Evolutionary conservation across 2,797 vertebrate genomes (phyloP), one percentile per base, ranked within the genome.

Genomic region (Cynopterus sphinx): DNA sequence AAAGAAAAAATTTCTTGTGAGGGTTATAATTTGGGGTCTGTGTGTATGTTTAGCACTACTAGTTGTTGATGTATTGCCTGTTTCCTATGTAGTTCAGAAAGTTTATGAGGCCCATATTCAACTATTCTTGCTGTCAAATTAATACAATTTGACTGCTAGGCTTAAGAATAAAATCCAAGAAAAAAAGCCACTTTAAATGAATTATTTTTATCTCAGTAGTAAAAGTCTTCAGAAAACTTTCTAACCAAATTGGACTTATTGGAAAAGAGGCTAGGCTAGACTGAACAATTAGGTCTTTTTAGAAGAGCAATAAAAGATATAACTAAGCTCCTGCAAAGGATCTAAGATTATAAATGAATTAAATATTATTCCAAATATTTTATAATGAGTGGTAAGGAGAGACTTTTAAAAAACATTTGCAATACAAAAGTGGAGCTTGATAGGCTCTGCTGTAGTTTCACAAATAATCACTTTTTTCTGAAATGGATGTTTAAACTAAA

Each of bases 141-240:
- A 93, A 39, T 92, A 68, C 41, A 79, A 63, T 89, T 85, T 94
- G 43, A 81, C 36, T 77, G 12, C 19, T 92, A 87, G 41, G 9
- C 68, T 86, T 61, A 65, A 79, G 77, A 97, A 87, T 59, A 93
- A 84, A 78, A 65, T 93, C 31, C 82, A 91, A 73, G 39, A 22
- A 70, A 49, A 49, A 94, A 87, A 89, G 0, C 1, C 33, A 53
- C 75, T 94, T 95, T 82, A 83, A 94, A 12, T 77, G 31, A 94
- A 70, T 97, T 91, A 6, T 86, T 95, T 97, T 96, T 94, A 68
- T 94, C n/a, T 89, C 10, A 65, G 86, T 88, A 91, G 70, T 94
- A 28, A 83, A 93, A 93, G 6, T 87, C 61, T 96, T 85, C n/a
- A 84, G 63, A 85, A 94, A n/a, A 79, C 53, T 95, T 95, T 95